Percentiles rank a stretch among this genome's conserved stretches.
Evolutionary conservation across 1,140 invertebrate genomes (phyloP).

Genomic region (Araneus ventricosus): DNA sequence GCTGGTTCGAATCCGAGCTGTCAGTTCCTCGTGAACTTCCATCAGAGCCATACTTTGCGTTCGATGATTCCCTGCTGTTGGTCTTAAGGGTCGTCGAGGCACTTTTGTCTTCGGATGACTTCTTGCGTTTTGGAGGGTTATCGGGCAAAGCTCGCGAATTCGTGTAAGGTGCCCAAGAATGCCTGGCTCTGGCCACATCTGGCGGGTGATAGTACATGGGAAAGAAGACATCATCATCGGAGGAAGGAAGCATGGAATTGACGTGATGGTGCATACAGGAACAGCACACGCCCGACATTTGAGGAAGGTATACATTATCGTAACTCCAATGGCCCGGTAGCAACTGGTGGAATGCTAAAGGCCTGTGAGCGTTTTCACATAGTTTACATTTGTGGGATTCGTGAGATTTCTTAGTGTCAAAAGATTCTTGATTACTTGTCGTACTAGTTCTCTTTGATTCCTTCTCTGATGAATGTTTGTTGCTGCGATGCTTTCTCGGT

Average conservation of each 20-base stretch:
- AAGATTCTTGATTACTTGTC: conserved; percentile 38
- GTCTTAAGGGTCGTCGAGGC: conserved; percentile 5
- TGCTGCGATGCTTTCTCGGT: conserved; percentile 17
- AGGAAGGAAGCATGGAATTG: conserved; percentile 23
- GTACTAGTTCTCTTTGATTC: conserved; percentile 33
- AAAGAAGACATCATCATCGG: conserved; percentile 66
- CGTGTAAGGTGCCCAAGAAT: conserved; percentile 64
- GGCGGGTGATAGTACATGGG: conserved; percentile 51
- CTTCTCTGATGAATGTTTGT: conserved; percentile 5
- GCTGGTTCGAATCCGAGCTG: not conserved
- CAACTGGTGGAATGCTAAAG: conserved; percentile 66
- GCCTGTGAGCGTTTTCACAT: conserved; percentile 62
- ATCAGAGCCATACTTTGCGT: conserved; percentile 50
- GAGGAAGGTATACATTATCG: conserved; percentile 73
- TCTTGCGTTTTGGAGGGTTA: not conserved
- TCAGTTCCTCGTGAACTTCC: conserved; percentile 64
- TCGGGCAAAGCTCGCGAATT: not conserved
- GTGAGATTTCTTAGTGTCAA: conserved; percentile 46
- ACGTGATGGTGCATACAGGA: conserved; percentile 59
- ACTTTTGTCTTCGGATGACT: conserved; percentile 27
- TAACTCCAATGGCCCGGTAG: conserved; percentile 73
- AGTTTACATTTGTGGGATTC: conserved; percentile 60
- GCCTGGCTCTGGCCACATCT: conserved; percentile 51
- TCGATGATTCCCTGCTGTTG: not conserved
- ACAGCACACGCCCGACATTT: conserved; percentile 60